Percentiles rank a stretch among this genome's conserved stretches.
Evolutionary conservation across 2,888 invertebrate genomes (phyloP).

Genomic region (Leptopterna dolabrata): DNA sequence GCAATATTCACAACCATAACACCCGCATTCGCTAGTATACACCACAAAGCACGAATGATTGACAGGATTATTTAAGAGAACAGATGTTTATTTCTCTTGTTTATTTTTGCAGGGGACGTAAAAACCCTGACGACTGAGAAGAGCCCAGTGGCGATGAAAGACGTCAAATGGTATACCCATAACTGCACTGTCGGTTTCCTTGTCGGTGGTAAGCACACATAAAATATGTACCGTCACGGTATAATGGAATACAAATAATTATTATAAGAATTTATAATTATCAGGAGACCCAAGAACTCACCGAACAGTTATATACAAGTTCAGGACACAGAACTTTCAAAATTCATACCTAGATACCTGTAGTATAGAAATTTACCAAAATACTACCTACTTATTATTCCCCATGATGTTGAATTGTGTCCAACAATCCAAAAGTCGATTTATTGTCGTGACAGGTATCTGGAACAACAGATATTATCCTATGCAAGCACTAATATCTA

Average conservation of each 20-base stretch:
- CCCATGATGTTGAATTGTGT: no score
- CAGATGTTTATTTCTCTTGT: background rate
- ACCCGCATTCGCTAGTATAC: background rate
- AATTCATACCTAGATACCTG: no score
- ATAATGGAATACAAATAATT: conserved; percentile 42
- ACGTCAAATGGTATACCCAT: conserved; percentile 89
- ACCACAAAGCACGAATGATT: background rate
- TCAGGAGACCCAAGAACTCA: no score
- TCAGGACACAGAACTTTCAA: no score
- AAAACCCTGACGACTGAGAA: conserved; percentile 87
- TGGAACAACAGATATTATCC: conserved; percentile 93
- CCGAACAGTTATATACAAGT: no score
- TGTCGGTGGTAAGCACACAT: conserved; percentile 78
- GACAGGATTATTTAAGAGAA: background rate
- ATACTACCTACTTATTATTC: no score
- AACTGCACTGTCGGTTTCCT: conserved; percentile 89
- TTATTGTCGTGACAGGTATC: conserved; percentile 72
- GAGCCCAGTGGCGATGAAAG: conserved; percentile 90
- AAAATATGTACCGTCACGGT: no score
- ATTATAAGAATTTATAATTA: no score
- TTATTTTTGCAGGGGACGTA: conserved; percentile 80
- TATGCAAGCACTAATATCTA: conserved; percentile 83
- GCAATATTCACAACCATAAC: no score
- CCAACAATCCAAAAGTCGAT: no score
- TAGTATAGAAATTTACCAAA: no score